These are phyloP conservation scores for Pheosia gnoma DNA, from an alignment of 2,888 invertebrate genomes.

Conservation along the genomic window DNA sequence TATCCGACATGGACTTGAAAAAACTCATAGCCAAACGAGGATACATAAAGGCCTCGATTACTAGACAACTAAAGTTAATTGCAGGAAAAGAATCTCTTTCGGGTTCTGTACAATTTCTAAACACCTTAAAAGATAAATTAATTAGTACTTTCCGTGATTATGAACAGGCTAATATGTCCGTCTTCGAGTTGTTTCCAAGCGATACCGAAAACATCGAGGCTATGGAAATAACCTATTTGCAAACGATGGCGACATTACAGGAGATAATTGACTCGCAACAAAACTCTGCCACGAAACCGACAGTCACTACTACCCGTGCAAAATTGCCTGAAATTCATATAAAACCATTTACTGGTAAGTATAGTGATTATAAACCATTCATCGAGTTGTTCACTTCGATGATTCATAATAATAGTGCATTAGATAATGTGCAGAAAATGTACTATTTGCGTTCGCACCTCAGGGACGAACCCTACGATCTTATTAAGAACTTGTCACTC, in stretches of 20 bases:
- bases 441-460: conserved; percentile 8
- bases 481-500: conserved; percentile 26
- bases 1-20: neutral
- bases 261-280: no score
- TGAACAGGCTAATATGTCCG: neutral
- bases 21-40: neutral
- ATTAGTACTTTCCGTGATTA: neutral
- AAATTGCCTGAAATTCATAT: conserved; percentile 14
- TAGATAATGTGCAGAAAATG: neutral
- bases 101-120: neutral
- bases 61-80: neutral
- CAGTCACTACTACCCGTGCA: no score
- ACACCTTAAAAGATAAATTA: neutral
- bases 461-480: conserved; percentile 16
- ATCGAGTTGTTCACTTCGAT: conserved; percentile 13
- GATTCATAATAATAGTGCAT: neutral
- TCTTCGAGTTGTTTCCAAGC: neutral
- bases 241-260: no score
- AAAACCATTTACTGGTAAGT: conserved; percentile 19
- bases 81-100: neutral
- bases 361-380: conserved; percentile 17
- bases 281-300: neutral
- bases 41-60: neutral
- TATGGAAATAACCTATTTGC: no score
- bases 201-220: no score